phyloP scores from a whole-genome alignment of 2,888 invertebrate genomes.

The Lamellibrachia columna region DNA sequence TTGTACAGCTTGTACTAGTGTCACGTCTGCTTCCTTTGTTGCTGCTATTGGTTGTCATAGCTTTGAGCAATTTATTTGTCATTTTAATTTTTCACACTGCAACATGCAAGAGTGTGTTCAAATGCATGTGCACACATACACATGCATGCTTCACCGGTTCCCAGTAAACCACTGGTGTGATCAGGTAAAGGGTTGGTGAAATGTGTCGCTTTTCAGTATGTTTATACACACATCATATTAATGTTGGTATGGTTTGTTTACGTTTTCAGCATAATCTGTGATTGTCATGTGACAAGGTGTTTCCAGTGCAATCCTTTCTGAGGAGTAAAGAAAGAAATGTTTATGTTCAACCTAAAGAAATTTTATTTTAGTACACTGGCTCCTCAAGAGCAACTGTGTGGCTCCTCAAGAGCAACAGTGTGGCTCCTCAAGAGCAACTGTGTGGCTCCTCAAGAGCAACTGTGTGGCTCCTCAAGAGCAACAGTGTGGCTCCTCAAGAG shows the following conservation, averaged over 20 bases:
- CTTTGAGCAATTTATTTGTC: constrained; percentile 1
- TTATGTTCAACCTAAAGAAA: neutral
- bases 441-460: too few relatives aligned
- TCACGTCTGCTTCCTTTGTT: neutral
- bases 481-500: too few relatives aligned
- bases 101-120: neutral
- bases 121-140: neutral
- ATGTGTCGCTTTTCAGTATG: neutral
- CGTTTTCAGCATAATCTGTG: too few relatives aligned
- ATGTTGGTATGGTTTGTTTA: neutral
- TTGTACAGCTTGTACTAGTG: too few relatives aligned
- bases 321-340: neutral
- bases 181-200: neutral
- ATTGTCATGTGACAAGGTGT: neutral
- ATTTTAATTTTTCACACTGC: neutral
- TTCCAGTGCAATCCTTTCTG: neutral
- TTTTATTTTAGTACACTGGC: neutral
- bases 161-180: neutral
- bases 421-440: too few relatives aligned
- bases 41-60: neutral
- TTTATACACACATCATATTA: neutral
- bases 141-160: neutral
- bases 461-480: too few relatives aligned
- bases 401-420: too few relatives aligned
- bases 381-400: too few relatives aligned